These are phyloP conservation scores for Struthio camelus DNA, from an alignment of 2,113 vertebrate genomes.

Conservation along the genomic window DNA sequence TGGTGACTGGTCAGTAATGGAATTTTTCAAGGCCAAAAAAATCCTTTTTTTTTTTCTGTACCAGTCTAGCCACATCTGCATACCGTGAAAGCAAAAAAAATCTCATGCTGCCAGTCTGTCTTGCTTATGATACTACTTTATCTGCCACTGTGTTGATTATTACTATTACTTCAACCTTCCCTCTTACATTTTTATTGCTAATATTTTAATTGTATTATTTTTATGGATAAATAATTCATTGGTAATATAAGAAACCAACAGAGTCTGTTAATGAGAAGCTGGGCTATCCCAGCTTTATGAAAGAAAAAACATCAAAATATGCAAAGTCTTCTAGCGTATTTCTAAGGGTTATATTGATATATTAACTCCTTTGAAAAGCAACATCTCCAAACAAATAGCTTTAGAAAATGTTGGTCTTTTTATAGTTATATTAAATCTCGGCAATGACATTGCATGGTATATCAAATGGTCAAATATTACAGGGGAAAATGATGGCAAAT, in stretches of 20 bases:
- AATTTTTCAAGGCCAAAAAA: slow-evolving; percentile 35
- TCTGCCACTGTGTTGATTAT: not conserved
- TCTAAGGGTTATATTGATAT: not conserved
- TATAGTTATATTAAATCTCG: slow-evolving; percentile 1
- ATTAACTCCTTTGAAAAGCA: not conserved
- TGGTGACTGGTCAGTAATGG: slow-evolving; percentile 6
- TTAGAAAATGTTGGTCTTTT: not conserved
- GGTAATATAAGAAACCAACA: not conserved
- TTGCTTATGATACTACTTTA: not conserved
- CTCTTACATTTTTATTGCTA: not conserved
- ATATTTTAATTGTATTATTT: not conserved
- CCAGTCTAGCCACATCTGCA: not conserved
- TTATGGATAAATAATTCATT: not conserved
- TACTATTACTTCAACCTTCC: not conserved
- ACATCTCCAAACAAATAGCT: not conserved
- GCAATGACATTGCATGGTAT: not conserved
- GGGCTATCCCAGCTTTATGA: not conserved
- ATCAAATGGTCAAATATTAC: slow-evolving; percentile 25
- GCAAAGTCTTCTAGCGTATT: not conserved
- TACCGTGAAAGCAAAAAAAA: not conserved
- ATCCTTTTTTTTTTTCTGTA: not conserved
- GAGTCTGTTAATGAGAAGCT: not conserved
- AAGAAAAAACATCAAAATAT: not conserved
- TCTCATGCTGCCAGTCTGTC: fast-evolving
- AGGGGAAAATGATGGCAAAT: slow-evolving; percentile 35